A percentile compares a stretch with the other conserved stretches of the same genome.
These are phyloP conservation scores for Orthonychiurus folsomi DNA, from an alignment of 2,888 invertebrate genomes.

Conservation along the genomic window DNA sequence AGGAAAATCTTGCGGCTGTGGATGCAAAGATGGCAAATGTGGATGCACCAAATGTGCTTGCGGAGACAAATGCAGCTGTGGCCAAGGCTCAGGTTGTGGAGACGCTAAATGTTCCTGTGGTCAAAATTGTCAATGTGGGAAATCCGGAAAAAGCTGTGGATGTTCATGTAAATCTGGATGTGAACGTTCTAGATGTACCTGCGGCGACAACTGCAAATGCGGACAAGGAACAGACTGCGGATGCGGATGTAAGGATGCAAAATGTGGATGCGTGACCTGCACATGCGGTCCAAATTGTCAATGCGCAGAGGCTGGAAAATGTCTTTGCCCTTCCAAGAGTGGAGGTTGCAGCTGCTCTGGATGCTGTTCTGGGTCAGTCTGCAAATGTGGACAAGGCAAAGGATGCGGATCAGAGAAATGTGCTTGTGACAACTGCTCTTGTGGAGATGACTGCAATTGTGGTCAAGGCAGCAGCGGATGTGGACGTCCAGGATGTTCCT, in stretches of 20 bases:
- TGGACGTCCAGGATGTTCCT: neutral
- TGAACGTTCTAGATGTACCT: neutral
- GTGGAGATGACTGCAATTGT: slow-evolving; percentile 7
- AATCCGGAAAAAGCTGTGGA: neutral
- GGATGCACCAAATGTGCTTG: neutral
- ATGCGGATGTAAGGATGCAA: neutral
- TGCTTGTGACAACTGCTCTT: neutral
- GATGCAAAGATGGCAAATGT: neutral
- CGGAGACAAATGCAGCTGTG: neutral
- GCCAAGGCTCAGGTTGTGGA: too few species aligned
- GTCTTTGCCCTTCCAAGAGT: neutral
- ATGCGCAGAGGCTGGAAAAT: neutral
- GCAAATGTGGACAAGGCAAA: neutral
- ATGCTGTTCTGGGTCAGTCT: neutral
- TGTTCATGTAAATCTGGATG: neutral
- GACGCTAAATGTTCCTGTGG: neutral
- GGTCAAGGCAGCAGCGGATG: neutral
- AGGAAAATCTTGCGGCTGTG: neutral
- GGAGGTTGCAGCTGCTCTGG: neutral
- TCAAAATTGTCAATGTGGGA: neutral
- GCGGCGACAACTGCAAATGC: slow-evolving; percentile 47
- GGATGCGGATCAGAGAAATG: neutral
- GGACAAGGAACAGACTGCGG: neutral
- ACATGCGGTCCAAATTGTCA: neutral
- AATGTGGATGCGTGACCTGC: neutral